Percentiles rank a stretch among this genome's conserved stretches.
These are phyloP conservation scores for Bolinopsis microptera DNA, from an alignment of 37 sponge, comb jelly and placozoan genomes.

Conservation along the genomic window DNA sequence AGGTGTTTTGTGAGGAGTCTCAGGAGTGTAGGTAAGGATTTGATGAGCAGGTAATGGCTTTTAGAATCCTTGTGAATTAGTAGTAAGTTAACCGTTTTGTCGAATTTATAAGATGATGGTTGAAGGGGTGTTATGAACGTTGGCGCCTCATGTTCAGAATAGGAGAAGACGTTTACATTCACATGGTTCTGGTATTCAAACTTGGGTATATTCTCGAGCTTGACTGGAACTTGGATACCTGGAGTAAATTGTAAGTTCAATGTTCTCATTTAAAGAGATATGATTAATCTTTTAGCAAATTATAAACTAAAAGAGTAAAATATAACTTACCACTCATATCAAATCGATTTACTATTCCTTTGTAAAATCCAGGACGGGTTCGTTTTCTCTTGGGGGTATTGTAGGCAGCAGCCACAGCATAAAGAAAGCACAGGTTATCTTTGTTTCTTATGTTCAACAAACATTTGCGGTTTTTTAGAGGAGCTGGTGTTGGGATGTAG, in stretches of 20 bases:
- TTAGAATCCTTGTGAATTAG: neutral
- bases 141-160: neutral
- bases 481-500: slow-evolving; percentile 1
- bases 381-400: neutral
- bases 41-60: neutral
- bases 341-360: neutral
- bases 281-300: no score
- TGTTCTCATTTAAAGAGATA: no score
- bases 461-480: neutral
- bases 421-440: neutral
- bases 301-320: no score
- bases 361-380: neutral
- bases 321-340: neutral
- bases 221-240: neutral
- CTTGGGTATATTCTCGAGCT: neutral
- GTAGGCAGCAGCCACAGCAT: neutral
- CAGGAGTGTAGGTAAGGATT: neutral
- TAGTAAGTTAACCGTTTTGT: neutral
- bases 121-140: neutral
- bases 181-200: slow-evolving; percentile 5
- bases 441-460: slow-evolving; percentile 19
- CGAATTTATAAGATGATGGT: neutral
- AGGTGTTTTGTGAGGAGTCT: neutral
- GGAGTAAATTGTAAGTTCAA: no score
- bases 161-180: neutral